These are phyloP conservation scores for Lutjanus argentimaculatus DNA, from an alignment of 2,797 vertebrate genomes.

Conservation along the genomic window DNA sequence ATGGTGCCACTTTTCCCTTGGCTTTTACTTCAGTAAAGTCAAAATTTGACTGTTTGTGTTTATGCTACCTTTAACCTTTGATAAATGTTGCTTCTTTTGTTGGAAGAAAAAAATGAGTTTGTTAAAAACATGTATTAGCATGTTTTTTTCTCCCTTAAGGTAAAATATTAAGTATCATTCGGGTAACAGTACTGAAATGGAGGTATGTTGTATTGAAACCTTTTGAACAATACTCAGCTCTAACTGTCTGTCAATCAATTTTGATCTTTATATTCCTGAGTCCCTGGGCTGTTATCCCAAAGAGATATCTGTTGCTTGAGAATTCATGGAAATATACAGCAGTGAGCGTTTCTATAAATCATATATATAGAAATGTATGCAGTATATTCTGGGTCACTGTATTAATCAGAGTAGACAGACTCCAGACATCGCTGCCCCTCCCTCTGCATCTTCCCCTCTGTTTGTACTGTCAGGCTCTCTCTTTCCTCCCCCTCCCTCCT, in stretches of 20 bases:
- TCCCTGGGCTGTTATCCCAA: not conserved
- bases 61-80: too few species aligned
- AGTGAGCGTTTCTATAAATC: not conserved
- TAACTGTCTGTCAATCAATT: not conserved
- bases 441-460: constrained; percentile 48
- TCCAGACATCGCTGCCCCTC: constrained; percentile 72
- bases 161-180: too few species aligned
- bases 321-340: not conserved
- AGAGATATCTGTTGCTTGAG: not conserved
- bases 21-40: too few species aligned
- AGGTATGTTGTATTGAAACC: too few species aligned
- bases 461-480: constrained; percentile 64
- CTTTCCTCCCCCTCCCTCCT: constrained; percentile 34
- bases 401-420: constrained; percentile 74
- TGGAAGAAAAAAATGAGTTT: too few species aligned
- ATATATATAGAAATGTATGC: constrained; percentile 11
- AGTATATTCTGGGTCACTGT: constrained; percentile 71
- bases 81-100: too few species aligned
- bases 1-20: too few species aligned
- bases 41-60: too few species aligned
- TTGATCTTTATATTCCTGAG: not conserved
- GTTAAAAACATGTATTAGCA: too few species aligned
- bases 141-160: too few species aligned
- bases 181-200: too few species aligned
- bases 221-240: not conserved